Evolutionary conservation across 2,113 vertebrate species (phyloP).

Genomic region (Caretta caretta): DNA sequence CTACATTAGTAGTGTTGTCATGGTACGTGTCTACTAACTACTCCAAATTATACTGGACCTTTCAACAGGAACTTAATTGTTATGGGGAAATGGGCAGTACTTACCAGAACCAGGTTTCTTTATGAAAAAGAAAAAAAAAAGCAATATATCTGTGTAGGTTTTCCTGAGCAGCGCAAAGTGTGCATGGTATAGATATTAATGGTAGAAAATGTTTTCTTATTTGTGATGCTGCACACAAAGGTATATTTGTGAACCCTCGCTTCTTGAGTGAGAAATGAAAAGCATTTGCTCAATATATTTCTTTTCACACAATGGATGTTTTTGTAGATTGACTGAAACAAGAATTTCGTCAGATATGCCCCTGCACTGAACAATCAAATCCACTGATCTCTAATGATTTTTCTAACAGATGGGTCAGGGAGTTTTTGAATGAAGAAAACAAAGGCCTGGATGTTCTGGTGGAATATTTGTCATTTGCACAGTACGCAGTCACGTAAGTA

Average conservation of each 20-base stretch:
- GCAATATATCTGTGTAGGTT: not conserved
- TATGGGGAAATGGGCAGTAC: not conserved
- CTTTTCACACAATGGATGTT: not conserved
- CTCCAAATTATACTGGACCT: not conserved
- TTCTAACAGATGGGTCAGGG: constrained; percentile 93
- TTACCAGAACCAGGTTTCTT: constrained; percentile 1
- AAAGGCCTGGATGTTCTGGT: constrained; percentile 97
- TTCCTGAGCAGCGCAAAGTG: not conserved
- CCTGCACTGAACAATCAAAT: not conserved
- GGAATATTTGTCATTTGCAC: constrained; percentile 98
- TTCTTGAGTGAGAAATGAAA: not conserved
- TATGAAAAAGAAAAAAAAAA: not conserved
- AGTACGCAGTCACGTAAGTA: constrained; percentile 99
- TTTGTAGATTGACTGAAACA: fast-evolving
- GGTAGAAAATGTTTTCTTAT: not conserved
- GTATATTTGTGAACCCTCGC: not conserved
- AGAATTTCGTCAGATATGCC: not conserved
- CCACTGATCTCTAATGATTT: constrained; percentile 3
- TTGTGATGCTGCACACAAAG: not conserved
- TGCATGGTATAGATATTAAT: not conserved
- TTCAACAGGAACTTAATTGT: not conserved
- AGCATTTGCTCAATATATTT: not conserved
- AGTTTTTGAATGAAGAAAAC: constrained; percentile 98
- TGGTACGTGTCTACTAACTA: not conserved
- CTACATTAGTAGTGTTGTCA: constrained; percentile 9